Percentiles rank a stretch among this genome's conserved stretches.
Conservation (phyloP, 2,113 vertebrate genomes). For the Hemiscyllium ocellatum region DNA sequence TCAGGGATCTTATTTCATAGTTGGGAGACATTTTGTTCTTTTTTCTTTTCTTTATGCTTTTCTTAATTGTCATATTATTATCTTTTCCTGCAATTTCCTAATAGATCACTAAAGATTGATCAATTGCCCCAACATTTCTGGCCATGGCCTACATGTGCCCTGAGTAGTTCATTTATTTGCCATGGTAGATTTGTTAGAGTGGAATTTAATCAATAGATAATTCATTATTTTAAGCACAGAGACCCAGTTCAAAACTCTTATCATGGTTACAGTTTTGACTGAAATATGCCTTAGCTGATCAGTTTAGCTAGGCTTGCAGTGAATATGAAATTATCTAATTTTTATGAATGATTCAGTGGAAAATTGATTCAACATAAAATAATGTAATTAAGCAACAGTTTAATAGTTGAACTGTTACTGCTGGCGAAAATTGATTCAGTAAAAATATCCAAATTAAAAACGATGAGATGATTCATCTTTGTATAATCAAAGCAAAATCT, state of each 20-base stretch:
- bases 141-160: conserved; percentile 73
- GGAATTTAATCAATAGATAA: conserved; percentile 91
- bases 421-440: conserved; percentile 19
- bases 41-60: conserved; percentile 39
- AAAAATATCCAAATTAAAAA: conserved; percentile 15
- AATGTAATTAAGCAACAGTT: conserved; percentile 16
- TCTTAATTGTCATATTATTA: conserved; percentile 70
- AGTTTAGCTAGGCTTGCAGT: conserved; percentile 46
- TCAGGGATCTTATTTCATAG: neutral
- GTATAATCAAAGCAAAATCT: neutral
- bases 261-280: conserved; percentile 61
- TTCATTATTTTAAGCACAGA: conserved; percentile 72
- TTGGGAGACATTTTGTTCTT: neutral
- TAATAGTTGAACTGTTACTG: neutral
- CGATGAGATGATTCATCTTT: neutral
- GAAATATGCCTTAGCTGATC: conserved; percentile 62
- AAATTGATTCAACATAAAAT: conserved; percentile 24
- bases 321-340: conserved; percentile 57
- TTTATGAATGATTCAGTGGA: conserved; percentile 41
- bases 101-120: conserved; percentile 80
- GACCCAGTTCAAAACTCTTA: conserved; percentile 54
- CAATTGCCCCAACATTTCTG: conserved; percentile 73
- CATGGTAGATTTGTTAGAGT: conserved; percentile 81
- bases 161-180: conserved; percentile 84
- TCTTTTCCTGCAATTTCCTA: conserved; percentile 65